Evolutionary conservation across 2,888 invertebrate genomes (phyloP).

Genomic region (Parnassius smintheus): DNA sequence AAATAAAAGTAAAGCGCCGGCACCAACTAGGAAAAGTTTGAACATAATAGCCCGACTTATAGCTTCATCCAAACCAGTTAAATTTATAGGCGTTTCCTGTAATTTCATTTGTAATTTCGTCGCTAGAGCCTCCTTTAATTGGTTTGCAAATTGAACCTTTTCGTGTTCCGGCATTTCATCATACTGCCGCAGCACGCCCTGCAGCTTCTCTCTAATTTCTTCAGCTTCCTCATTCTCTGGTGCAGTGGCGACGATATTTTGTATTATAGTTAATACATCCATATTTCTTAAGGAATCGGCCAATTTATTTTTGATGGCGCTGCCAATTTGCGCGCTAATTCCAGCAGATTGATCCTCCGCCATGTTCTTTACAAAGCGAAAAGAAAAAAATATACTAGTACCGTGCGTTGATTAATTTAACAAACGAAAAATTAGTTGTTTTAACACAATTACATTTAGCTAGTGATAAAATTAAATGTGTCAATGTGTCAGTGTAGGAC

Average conservation of each 20-base stretch:
- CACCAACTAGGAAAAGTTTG: slow-evolving; percentile 50
- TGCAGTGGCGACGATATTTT: slow-evolving; percentile 54
- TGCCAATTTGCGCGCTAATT: slow-evolving; percentile 44
- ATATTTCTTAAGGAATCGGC: slow-evolving; percentile 58
- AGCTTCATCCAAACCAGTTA: slow-evolving; percentile 55
- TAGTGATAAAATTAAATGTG: background rate
- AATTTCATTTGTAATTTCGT: slow-evolving; percentile 51
- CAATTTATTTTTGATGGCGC: slow-evolving; percentile 53
- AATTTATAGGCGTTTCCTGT: slow-evolving; percentile 46
- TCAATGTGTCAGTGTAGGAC: background rate
- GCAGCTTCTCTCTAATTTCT: slow-evolving; percentile 51
- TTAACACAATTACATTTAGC: background rate
- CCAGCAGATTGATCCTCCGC: slow-evolving; percentile 37
- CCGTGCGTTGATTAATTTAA: background rate
- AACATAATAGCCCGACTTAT: slow-evolving; percentile 52
- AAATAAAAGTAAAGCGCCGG: slow-evolving; percentile 40
- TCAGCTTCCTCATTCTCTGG: slow-evolving; percentile 58
- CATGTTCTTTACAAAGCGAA: slow-evolving; percentile 40
- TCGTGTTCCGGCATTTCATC: slow-evolving; percentile 55
- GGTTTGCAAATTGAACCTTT: slow-evolving; percentile 51
- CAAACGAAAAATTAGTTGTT: background rate
- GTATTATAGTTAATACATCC: slow-evolving; percentile 55
- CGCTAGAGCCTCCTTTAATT: slow-evolving; percentile 59
- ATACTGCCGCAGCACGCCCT: slow-evolving; percentile 52
- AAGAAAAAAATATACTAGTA: slow-evolving; percentile 5